Conservation (phyloP, 1,140 invertebrate genomes). For the Drosophila gunungcola region DNA sequence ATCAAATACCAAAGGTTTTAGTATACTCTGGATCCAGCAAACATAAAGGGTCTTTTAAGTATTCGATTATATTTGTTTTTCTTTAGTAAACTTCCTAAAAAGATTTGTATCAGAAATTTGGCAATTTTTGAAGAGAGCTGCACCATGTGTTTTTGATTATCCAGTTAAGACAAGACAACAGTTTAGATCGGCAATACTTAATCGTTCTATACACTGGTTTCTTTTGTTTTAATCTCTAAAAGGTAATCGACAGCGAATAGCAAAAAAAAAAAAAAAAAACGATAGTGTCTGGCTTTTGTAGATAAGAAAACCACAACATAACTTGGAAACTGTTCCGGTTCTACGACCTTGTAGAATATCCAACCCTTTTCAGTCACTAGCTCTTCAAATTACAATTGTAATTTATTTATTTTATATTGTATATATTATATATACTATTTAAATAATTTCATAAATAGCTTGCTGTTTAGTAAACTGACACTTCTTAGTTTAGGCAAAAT, state of each 20-base stretch:
- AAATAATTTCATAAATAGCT: no score
- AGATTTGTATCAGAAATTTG: no score
- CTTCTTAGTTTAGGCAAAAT: no score
- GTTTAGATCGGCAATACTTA: neutral
- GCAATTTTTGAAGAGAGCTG: no score
- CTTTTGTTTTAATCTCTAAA: constrained; percentile 10
- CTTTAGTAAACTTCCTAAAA: no score
- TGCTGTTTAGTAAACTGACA: no score
- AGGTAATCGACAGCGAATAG: neutral
- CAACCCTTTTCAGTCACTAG: neutral
- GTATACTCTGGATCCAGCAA: neutral
- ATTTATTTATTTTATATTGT: neutral
- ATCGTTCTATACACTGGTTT: no score
- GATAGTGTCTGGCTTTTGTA: constrained; percentile 13
- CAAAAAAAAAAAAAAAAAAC: constrained; percentile 4
- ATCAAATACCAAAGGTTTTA: neutral
- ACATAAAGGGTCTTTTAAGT: no score
- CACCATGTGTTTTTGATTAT: no score
- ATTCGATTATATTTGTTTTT: no score
- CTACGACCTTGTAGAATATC: neutral
- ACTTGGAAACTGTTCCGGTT: constrained; percentile 3
- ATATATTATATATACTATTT: no score
- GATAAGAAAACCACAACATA: constrained; percentile 29
- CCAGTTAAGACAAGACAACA: no score
- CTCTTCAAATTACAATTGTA: neutral